A percentile compares a stretch with the other conserved stretches of the same genome.
These are phyloP conservation scores for Forficula auricularia DNA, from an alignment of 1,140 invertebrate genomes.

Conservation along the genomic window DNA sequence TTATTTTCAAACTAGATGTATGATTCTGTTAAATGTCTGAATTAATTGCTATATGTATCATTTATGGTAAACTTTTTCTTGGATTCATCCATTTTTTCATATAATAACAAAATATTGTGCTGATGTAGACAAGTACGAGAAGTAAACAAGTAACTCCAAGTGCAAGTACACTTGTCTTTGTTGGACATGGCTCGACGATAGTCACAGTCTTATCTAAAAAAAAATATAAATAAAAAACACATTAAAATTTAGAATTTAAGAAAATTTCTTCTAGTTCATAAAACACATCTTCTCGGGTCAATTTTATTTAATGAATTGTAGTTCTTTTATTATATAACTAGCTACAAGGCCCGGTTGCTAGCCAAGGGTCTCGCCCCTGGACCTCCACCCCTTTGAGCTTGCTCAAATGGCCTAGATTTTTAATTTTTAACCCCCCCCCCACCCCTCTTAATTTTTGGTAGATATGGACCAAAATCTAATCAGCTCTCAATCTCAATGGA, in stretches of 20 bases:
- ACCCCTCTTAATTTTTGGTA: too few species aligned
- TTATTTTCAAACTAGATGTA: too few species aligned
- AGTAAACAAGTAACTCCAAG: slow-evolving; percentile 76
- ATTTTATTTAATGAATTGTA: not conserved
- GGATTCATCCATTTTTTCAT: slow-evolving; percentile 78
- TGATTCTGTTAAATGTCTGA: too few species aligned
- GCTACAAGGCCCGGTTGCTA: too few species aligned
- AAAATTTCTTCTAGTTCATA: slow-evolving; percentile 18
- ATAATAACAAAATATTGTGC: slow-evolving; percentile 74
- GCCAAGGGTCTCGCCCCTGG: too few species aligned
- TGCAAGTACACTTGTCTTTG: slow-evolving; percentile 71
- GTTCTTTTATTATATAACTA: too few species aligned
- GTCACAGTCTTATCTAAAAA: slow-evolving; percentile 68
- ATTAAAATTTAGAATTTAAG: not conserved
- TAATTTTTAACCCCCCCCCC: too few species aligned
- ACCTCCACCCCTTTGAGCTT: too few species aligned
- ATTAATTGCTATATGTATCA: too few species aligned
- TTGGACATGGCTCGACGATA: slow-evolving; percentile 73
- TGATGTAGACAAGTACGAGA: slow-evolving; percentile 74
- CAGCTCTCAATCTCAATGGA: too few species aligned
- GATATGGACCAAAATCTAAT: too few species aligned
- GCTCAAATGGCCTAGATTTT: too few species aligned
- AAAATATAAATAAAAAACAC: slow-evolving; percentile 13
- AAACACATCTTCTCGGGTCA: not conserved
- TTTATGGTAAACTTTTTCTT: slow-evolving; percentile 57